Base-by-base conservation (phyloP, 2,797 vertebrate species). In the Poecilia velifera region DNA sequence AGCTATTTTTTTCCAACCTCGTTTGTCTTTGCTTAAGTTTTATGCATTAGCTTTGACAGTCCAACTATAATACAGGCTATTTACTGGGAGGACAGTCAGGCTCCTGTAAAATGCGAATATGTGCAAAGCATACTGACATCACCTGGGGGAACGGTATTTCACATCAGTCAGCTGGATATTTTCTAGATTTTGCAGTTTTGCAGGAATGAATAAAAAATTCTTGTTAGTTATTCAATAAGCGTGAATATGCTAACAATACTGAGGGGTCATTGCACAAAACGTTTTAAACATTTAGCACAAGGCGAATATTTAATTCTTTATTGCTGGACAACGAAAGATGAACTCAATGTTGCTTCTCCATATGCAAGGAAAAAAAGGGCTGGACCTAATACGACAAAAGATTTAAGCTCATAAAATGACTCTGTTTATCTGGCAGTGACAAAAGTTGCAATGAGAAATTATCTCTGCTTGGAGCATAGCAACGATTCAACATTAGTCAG, bases 401-500 rank as follows among this genome's bases (percentile, higher is more conserved):
- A 62, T 55, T 18, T 3, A 79, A 36, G 66, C 34, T 47, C 34
- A 53, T 70, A 39, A 80, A 75, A 82, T 80, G 39, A 74, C 6
- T 47, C 6, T 47, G 62, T 76, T 82, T 85, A 76, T 86, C 71
- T 85, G 73, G 36, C 76, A 72, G 43, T 76, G 74, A 82, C 81
- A 86, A 80, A 62, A 51, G 75, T 70, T 79, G 80, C 76, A 73
- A 73, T 82, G 78, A 90, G 55, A 85, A 88, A 92, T 88, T 59
- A 82, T 55, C 84, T 80, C 53, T 76, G 82, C 76, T 83, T 74
- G 46, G 28, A 88, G 72, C 79, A 80, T 77, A 78, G 82, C 80
- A 91, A 79, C 74, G n/a, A 83, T 81, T 83, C 82, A 84, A 64
- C 74, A 90, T 90, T 91, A 89, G 89, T 88, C 90, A 91, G 85